Evolutionary conservation across 2,888 invertebrate genomes (phyloP), one percentile per base, ranked within the genome.

Genomic region (Ophraella communa): DNA sequence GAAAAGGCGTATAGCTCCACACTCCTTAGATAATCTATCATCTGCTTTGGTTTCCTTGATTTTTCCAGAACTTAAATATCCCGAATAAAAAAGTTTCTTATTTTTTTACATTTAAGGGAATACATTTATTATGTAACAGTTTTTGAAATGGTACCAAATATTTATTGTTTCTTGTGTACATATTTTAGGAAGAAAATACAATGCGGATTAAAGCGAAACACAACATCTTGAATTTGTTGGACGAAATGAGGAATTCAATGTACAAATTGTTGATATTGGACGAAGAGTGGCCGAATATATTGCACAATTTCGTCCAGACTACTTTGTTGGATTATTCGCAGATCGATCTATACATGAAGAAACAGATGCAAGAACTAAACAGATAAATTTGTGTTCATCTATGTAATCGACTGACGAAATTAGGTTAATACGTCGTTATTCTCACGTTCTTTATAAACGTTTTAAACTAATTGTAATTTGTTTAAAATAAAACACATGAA

Each of bases 251-350:
- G 71, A 89, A 90, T 70, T 91, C 94, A 0, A 89, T 93, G 47
- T 88, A 89, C 75, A 91, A 94, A 76, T 82, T 94, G 62, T 87
- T 90, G 69, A 84, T 88, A 64, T 83, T 95, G 63, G 91, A 94
- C 75, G 84, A 87, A 45, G 86, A 91, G 74, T 94, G 94, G 94
- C 90, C 92, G 14, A 85, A 85, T 57, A 87, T 94, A 75, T 84
- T 95, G 71, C 84, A 89, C 49, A 91, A 92, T 77, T 88, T 93
- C 81, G 88, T 94, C 68, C 88, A 89, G 74, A 90, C 92, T 71
- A 91, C 92, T 11, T 83, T 95, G 64, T 84, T 87, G 64, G 94
- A 94, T 80, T 94, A 91, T 78, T 87, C 91, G n/a, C 87, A 94
- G 73, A 86, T 94, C 84, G 91, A 93, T 77, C 83, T 86, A 62